A percentile compares a stretch with the other conserved stretches of the same genome.
phyloP scores from a whole-genome alignment of 2,888 invertebrate species.

The Hirtodrosophila cameraria region DNA sequence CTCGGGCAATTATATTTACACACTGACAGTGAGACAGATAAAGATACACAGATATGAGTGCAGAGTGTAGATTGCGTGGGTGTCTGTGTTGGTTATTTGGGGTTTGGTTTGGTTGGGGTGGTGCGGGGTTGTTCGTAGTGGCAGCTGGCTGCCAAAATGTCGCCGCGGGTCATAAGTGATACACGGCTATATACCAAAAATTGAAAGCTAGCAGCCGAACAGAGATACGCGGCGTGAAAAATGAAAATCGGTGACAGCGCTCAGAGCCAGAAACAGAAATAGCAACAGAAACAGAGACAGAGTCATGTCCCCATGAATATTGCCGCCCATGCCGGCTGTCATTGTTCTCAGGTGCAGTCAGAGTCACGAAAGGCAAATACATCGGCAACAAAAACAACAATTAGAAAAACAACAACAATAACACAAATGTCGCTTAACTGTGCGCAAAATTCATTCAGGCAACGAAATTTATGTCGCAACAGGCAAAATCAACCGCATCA shows the following conservation, averaged over 20 bases:
- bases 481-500: conserved; percentile 62
- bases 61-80: not conserved
- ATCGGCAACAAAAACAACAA: conserved; percentile 25
- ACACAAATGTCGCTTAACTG: conserved; percentile 67
- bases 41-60: conserved; percentile 7
- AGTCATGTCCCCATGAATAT: conserved; percentile 10
- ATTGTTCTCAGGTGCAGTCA: conserved; percentile 74
- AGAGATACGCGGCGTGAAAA: conserved; percentile 46
- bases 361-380: not conserved
- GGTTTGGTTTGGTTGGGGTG: too few species aligned
- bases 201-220: conserved; percentile 60
- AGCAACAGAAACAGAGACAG: not conserved
- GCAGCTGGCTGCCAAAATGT: conserved; percentile 20
- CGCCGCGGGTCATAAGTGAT: conserved; percentile 61
- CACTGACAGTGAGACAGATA: conserved; percentile 22
- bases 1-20: conserved; percentile 58
- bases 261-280: not conserved
- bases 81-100: too few species aligned
- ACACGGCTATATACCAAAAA: conserved; percentile 76
- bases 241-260: conserved; percentile 35
- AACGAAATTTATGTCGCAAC: conserved; percentile 72
- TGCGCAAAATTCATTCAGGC: conserved; percentile 74
- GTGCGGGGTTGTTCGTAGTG: not conserved
- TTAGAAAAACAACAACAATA: conserved; percentile 11
- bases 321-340: conserved; percentile 56